Evolutionary conservation across 2,113 vertebrate species (phyloP), one percentile per base, ranked within the genome.

Genomic region (Elephantulus edwardii): DNA sequence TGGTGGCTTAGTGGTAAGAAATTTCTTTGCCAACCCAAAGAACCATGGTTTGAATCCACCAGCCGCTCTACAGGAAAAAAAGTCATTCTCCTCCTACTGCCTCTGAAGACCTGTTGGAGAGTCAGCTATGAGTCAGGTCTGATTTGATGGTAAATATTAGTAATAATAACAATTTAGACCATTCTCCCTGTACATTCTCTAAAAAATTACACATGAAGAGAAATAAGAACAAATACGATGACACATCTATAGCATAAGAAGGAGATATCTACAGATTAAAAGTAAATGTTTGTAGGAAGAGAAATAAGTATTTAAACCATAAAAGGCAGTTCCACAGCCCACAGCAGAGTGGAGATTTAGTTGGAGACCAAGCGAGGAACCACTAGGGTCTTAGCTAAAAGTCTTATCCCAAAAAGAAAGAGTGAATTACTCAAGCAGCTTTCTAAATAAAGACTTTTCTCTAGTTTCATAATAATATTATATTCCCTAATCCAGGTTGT

Each of bases 361-460:
- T 20, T 50, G 33, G 14, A 62, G n/a, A 64, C 3, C 17, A 26
- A 90, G 2, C 54, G 50, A 38, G 42, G 81, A 68, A 16, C 6
- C 71, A 26, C 22, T n/a, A 44, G 60, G 75, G 19, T n/a, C n/a
- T 7, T 44, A 50, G 38, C 22, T 12, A 50, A 35, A 64, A 56
- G 12, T 64, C 56, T 91, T 6, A 13, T 28, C 22, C 11, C 30
- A 60, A 75, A 76, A 91, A 40, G 79, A 80, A 91, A 40, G 26
- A 14, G n/a, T n/a, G 4, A 74, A 46, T 52, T 40, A 16, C 24
- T 75, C 44, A 58, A 72, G 9, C 60, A 24, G 30, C 58, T 90
- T 91, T 83, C 60, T 66, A 26, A 91, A 92, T 75, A n/a, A 83
- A 77, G 20, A 3, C 10, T 50, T 62, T 80, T 70, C 28, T 74